Base-by-base conservation (phyloP, 2,888 invertebrate species). In the Holacanthella duospinosa region DNA sequence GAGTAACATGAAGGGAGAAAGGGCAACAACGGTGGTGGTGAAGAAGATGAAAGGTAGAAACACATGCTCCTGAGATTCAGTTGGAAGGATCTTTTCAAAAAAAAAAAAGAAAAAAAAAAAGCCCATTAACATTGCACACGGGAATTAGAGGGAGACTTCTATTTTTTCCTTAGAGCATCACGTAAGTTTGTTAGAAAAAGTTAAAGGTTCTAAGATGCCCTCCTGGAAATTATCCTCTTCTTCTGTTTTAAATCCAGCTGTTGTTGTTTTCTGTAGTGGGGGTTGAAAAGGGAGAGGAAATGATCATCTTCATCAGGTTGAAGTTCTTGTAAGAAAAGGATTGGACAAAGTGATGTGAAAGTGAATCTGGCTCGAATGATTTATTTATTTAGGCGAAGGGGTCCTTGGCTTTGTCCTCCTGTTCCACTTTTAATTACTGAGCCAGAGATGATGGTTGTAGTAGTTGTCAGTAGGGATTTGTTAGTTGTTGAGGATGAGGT, bases 371-470 rank as follows among this genome's bases (percentile, higher is more conserved):
- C 9, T 6, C 36, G 19, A n/a, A 48, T 48, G 48, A 48, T 48
- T 48, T 48, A 48, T 48, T 48, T 48, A 48, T 48, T 48, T 48
- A 48, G 48, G 48, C 12, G n/a, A 48, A 21, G 48, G 48, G 48
- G 19, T 48, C 48, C 48, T 48, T 48, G 48, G 19, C 48, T 21
- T 9, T 48, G 48, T 48, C 48, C 21, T 36, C 36, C 48, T 21
- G 48, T 21, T 48, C 12, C 21, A 48, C 48, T 48, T 48, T 48
- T 48, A 48, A 48, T 48, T 48, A 48, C 48, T 4, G 48, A n/a
- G 19, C 19, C 19, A 48, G n/a, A n/a, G n/a, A n/a, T n/a, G n/a
- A n/a, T n/a, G n/a, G n/a, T n/a, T n/a, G n/a, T n/a, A n/a, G n/a
- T n/a, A n/a, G 12, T 48, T n/a, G 48, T 48, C 19, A 16, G 36